Evolutionary conservation across 2,113 vertebrate genomes (phyloP).

Genomic region (Phrynosoma platyrhinos): DNA sequence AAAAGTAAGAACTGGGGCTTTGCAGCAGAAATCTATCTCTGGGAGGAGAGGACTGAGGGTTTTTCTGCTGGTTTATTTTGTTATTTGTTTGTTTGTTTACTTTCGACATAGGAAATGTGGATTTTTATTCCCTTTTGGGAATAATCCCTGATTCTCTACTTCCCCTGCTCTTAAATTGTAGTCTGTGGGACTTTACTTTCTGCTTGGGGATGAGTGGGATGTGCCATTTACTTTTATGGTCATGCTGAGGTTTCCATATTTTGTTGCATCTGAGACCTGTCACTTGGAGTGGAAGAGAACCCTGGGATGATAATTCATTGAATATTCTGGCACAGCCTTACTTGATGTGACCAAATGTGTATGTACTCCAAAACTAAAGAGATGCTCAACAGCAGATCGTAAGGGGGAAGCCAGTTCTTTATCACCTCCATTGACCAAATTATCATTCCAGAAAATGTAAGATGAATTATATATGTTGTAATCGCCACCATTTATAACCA

Average conservation of each 20-base stretch:
- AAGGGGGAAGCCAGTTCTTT: not conserved
- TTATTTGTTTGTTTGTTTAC: conserved; percentile 32
- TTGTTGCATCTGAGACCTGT: conserved; percentile 45
- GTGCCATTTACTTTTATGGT: conserved; percentile 11
- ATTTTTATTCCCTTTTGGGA: conserved; percentile 20
- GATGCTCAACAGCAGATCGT: not conserved
- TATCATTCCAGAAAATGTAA: not conserved
- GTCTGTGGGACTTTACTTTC: conserved; percentile 17
- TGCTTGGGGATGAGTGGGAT: not conserved
- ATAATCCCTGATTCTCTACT: not conserved
- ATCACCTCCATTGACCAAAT: not conserved
- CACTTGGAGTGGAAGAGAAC: conserved; percentile 9
- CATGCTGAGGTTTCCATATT: conserved; percentile 23
- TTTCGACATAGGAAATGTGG: not conserved
- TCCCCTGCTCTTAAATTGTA: not conserved
- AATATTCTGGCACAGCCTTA: conserved; percentile 17
- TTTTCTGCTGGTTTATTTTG: conserved; percentile 69
- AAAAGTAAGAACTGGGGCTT: conserved; percentile 28
- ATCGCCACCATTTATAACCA: not conserved
- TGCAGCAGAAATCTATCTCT: not conserved
- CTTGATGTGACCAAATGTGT: too few species aligned
- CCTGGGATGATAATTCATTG: conserved; percentile 7
- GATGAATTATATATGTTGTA: not conserved
- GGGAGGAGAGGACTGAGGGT: not conserved
- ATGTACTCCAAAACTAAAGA: not conserved